Base-by-base conservation (phyloP, 2,797 vertebrate genomes). In the Avahi laniger region DNA sequence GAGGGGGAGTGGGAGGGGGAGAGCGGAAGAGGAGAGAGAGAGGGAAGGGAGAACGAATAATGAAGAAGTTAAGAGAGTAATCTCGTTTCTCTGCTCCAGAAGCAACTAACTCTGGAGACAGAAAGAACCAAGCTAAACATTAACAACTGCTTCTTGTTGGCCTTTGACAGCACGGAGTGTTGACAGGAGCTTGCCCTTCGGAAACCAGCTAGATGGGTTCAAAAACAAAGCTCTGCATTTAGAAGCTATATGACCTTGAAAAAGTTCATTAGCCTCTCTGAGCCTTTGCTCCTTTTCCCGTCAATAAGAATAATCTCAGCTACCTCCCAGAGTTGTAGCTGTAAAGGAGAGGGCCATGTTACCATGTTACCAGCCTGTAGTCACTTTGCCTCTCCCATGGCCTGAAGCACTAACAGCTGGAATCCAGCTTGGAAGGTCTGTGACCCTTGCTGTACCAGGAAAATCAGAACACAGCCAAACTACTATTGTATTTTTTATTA, bases 401-500 rank as follows among this genome's bases (percentile, higher is more conserved):
- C n/a, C 72, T 33, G 33, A 65, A 22, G 48, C 26, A 59, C 35
- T 18, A 24, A 75, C n/a, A 1, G 17, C 76, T n/a, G 20, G 69
- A 43, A 7, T 67, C 61, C 54, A 43, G 70, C 28, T 22, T 15
- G 59, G 30, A 52, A 35, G 33, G 1, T 57, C 13, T 9, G 4
- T 84, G 46, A 14, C 8, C 18, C 50, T 30, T 28, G 18, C 13
- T 65, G 65, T 35, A 73, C 75, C 41, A 95, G 73, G 57, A 85
- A 97, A 97, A 96, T 96, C 89, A 93, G 96, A 89, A 97, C 82
- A 89, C 5, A 90, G 86, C 0, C 76, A 57, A 57, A 91, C 57
- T 22, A 46, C 91, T 87, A 87, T 12, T 61, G 30, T 18, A 81
- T 50, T 59, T 98, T 98, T 98, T 98, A 98, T 98, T 97, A 17